Conservation (phyloP, 2,888 invertebrate species). For the Melangyna quadrimaculata region DNA sequence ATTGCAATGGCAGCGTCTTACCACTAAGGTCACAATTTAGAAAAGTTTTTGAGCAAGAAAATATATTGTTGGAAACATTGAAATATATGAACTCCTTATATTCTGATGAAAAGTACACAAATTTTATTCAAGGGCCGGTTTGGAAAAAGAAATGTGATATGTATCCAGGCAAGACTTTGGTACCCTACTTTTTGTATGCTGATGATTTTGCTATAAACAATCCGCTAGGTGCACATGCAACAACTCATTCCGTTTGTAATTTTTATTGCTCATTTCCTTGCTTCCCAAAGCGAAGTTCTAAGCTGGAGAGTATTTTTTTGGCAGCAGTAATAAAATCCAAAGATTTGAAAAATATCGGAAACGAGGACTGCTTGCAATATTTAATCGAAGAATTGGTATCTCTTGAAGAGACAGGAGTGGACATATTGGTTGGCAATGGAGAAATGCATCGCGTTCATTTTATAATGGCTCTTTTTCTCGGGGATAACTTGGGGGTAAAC, state of each 20-base stretch:
- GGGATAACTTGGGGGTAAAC: not conserved
- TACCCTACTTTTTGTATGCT: conserved; percentile 30
- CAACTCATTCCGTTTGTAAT: conserved; percentile 23
- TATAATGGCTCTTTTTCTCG: not conserved
- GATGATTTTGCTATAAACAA: conserved; percentile 29
- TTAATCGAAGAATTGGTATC: not conserved
- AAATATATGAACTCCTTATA: conserved; percentile 24
- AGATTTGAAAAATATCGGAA: not conserved
- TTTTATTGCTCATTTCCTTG: conserved; percentile 36
- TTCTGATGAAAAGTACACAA: conserved; percentile 24
- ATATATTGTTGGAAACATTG: conserved; percentile 22
- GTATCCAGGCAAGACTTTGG: conserved; percentile 24
- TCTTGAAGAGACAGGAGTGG: conserved; percentile 10
- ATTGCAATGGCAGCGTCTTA: too few relatives aligned
- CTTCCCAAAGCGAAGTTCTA: not conserved
- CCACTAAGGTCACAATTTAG: conserved; percentile 12
- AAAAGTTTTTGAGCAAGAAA: conserved; percentile 29
- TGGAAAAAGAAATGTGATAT: conserved; percentile 28
- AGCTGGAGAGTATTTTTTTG: too few relatives aligned
- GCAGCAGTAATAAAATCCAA: too few relatives aligned
- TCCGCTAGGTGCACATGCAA: conserved; percentile 19
- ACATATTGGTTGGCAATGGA: conserved; percentile 11
- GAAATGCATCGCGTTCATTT: not conserved
- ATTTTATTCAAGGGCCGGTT: conserved; percentile 26
- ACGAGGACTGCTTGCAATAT: not conserved